Conservation (phyloP, 1,140 invertebrate species). For the Brachionus sp. region DNA sequence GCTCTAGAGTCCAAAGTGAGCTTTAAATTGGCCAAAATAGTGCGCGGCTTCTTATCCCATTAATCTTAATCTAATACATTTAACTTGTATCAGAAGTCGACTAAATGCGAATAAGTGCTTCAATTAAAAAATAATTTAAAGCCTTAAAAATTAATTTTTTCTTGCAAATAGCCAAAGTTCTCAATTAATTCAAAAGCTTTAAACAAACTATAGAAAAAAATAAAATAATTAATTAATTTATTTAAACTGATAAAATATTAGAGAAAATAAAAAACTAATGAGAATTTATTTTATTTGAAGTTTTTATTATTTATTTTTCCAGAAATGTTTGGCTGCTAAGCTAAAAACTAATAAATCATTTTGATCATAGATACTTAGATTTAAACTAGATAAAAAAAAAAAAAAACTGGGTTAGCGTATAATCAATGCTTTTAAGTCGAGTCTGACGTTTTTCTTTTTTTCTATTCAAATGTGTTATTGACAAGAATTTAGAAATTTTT, state of each 20-base stretch:
- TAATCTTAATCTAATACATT: constrained; percentile 5
- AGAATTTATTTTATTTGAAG: not conserved
- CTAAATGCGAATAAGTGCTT: not conserved
- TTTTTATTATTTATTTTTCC: not conserved
- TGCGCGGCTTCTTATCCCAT: not conserved
- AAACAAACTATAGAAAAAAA: no score
- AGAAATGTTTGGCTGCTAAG: not conserved
- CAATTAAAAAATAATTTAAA: not conserved
- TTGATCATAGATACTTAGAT: not conserved
- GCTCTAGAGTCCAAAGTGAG: not conserved
- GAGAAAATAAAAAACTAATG: not conserved
- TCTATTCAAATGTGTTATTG: not conserved
- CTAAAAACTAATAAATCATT: not conserved
- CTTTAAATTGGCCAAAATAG: not conserved
- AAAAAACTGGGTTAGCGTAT: not conserved
- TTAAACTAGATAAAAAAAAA: not conserved
- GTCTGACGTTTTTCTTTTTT: not conserved
- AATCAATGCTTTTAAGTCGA: not conserved
- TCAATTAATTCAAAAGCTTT: no score
- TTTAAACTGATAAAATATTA: constrained; percentile 1
- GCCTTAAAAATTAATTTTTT: not conserved
- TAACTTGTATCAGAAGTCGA: not conserved
- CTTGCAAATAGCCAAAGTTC: not conserved
- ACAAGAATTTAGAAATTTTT: not conserved
- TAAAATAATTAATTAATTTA: not conserved